Evolutionary conservation across 1,140 invertebrate genomes (phyloP), one percentile per base, ranked within the genome.

Genomic region (Lucilia cuprina): DNA sequence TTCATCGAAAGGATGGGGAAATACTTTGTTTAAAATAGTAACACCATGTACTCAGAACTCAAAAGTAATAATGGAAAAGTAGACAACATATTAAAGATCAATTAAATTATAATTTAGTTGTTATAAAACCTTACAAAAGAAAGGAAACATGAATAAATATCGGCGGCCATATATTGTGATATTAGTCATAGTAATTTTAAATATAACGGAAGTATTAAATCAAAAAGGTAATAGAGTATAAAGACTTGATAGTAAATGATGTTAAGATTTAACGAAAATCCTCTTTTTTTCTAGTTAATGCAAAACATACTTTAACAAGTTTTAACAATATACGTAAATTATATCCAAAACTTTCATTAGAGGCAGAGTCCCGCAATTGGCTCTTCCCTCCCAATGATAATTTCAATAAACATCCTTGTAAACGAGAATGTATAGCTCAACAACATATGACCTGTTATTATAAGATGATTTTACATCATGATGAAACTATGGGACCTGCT

Each of bases 381-480:
- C 89, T 88, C 2, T 83, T n/a, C 21, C 17, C 41, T 2, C 25
- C 21, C 19, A 82, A 9, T 74, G 80, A 74, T 30, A 75, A 82
- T 60, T 83, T 78, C 34, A 85, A 80, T 83, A 82, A 84, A 25
- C 89, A 90, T 85, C 89, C 89, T 4, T 90, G 89, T 82, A 87
- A 85, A 47, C 88, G 89, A 0, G 86, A 88, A 34, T 90, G 89
- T 17, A 83, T 83, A 19, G 85, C 87, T 5, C 83, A 89, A 21
- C 86, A 88, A 74, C 86, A 87, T 0, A 90, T 89, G 89, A 89
- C 87, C n/a, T 90, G 89, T 75, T 90, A 90, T 70, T 90, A 90
- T 82, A 89, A 90, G 50, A 86, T 90, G 88, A 87, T 90, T 19
- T 86, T 90, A 2, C 89, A 90, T 75, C 88, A 90, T 78, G 89